Conservation (phyloP, 1,140 invertebrate genomes). For the Orussus abietinus region DNA sequence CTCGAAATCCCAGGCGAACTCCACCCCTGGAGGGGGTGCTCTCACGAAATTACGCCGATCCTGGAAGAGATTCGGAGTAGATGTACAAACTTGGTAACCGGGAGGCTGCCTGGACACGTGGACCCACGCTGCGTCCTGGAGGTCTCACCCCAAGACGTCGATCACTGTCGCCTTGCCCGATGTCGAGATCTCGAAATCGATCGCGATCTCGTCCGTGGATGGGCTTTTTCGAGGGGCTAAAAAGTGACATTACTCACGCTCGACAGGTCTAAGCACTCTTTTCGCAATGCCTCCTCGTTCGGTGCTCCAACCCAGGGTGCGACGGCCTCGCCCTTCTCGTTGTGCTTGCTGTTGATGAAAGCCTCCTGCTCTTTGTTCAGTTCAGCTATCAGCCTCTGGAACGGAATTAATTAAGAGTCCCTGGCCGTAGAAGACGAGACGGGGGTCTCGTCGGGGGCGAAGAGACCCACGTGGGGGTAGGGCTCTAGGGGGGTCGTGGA, state of each 20-base stretch:
- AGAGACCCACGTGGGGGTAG: conserved; percentile 4
- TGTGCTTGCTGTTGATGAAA: conserved; percentile 84
- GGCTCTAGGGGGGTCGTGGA: conserved; percentile 1
- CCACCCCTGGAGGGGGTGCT: conserved; percentile 90
- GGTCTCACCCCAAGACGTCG: no score
- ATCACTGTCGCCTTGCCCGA: no score
- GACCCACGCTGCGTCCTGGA: no score
- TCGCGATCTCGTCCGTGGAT: no score
- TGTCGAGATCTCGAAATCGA: no score
- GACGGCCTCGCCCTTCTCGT: conserved; percentile 68
- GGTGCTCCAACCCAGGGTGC: conserved; percentile 89
- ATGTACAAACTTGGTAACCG: no score
- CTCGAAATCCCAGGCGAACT: conserved; percentile 94
- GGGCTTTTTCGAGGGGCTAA: no score
- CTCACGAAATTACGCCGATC: conserved; percentile 96
- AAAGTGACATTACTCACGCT: conserved; percentile 59
- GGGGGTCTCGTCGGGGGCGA: background rate
- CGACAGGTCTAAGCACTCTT: conserved; percentile 90
- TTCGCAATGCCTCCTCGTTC: conserved; percentile 86
- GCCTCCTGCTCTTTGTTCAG: conserved; percentile 96
- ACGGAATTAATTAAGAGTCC: conserved; percentile 22
- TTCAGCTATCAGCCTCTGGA: conserved; percentile 88
- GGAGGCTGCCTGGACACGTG: no score
- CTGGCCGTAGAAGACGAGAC: background rate
- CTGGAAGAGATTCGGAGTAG: no score